A percentile compares a stretch with the other conserved stretches of the same genome.
These are phyloP conservation scores for Siphonodentalium dalli DNA, from an alignment of 2,888 invertebrate genomes.

Conservation along the genomic window DNA sequence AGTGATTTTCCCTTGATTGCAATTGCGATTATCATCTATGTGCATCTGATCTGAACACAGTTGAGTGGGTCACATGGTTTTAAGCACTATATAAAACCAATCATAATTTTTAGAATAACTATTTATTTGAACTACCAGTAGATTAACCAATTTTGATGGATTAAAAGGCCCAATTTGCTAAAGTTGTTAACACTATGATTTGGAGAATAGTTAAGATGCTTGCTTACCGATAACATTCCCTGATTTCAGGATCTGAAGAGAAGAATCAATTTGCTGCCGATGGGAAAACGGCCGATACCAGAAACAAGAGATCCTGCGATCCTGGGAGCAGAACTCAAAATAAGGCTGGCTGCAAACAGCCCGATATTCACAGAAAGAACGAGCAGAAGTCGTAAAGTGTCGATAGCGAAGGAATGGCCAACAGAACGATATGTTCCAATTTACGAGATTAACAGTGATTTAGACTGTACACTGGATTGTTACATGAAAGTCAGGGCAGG, in stretches of 20 bases:
- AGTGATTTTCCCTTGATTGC: too few species aligned
- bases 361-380: conserved; percentile 15
- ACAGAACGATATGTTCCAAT: conserved; percentile 15
- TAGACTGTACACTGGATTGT: conserved; percentile 21
- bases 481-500: conserved; percentile 16
- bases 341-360: conserved; percentile 21
- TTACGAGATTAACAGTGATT: conserved; percentile 16
- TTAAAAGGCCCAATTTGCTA: too few species aligned
- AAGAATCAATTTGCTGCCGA: conserved; percentile 17
- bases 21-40: too few species aligned
- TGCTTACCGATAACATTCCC: too few species aligned
- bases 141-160: too few species aligned
- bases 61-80: too few species aligned
- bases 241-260: conserved; percentile 16
- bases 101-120: too few species aligned
- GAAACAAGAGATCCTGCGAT: conserved; percentile 7
- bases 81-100: too few species aligned
- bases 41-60: too few species aligned
- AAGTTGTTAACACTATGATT: too few species aligned
- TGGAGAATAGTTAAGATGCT: too few species aligned
- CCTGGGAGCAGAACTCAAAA: conserved; percentile 25
- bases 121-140: too few species aligned
- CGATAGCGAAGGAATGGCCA: conserved; percentile 3
- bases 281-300: conserved; percentile 17
- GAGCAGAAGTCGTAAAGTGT: conserved; percentile 5